Evolutionary conservation across 1,140 invertebrate genomes (phyloP), one percentile per base, ranked within the genome.

Genomic region (Plectrocnemia conspersa): DNA sequence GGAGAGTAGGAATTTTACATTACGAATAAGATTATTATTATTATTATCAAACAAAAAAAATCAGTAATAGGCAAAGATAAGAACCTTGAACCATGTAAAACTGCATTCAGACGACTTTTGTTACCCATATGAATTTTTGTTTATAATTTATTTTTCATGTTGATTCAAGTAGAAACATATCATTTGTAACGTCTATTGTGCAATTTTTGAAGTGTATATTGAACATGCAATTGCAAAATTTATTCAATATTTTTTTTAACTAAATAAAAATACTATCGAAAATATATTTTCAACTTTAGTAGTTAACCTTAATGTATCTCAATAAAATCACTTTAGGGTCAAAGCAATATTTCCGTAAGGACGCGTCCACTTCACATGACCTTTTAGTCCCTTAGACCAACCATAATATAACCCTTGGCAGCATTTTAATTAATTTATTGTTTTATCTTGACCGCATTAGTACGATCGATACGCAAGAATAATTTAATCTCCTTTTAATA

Each of bases 381-480:
- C 38, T 41, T 19, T 41, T n/a, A 7, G 13, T 21, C 38, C 38
- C 23, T 23, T n/a, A 27, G 2, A 13, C 18, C 27, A 19, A 32
- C 45, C 45, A 35, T 47, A 47, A 47, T 47, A 27, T 47, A 19
- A 29, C 45, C 29, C 27, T 24, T 27, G 45, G 45, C 45, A 47
- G 35, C 45, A 47, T 47, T 47, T 35, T 47, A 32, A 27, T 15
- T 33, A 47, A 47, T 47, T 47, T 47, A 47, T 47, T 47, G 45
- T 47, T 47, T 47, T 35, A 47, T 33, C 45, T 47, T 47, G 27
- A 47, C 45, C 45, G 45, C 45, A 33, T 47, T 47, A 47, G 45
- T 33, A n/a, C n/a, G n/a, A n/a, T n/a, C n/a, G n/a, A n/a, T n/a
- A n/a, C n/a, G n/a, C n/a, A n/a, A n/a, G n/a, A n/a, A n/a, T n/a